These are phyloP conservation scores for Dioctria linearis DNA, from an alignment of 2,888 invertebrate genomes.

Conservation along the genomic window DNA sequence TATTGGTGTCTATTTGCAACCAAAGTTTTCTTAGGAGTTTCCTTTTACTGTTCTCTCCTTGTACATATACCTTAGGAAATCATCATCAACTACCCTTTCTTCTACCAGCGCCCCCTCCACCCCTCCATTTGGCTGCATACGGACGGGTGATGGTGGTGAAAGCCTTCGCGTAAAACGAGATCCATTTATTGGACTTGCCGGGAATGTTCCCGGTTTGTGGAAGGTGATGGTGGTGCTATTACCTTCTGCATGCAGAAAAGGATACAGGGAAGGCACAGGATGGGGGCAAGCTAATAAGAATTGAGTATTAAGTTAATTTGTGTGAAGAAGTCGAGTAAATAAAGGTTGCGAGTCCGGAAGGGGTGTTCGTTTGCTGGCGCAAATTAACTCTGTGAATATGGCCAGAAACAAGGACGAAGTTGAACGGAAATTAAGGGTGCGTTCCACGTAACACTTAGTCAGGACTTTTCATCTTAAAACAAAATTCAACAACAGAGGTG, in stretches of 20 bases:
- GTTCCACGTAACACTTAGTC: slow-evolving; percentile 1
- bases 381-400: slow-evolving; percentile 33
- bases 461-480: slow-evolving; percentile 6
- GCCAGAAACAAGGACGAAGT: background rate
- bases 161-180: background rate
- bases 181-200: slow-evolving; percentile 9
- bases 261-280: background rate
- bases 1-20: background rate
- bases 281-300: slow-evolving; percentile 31
- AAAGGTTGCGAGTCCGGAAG: slow-evolving; percentile 13
- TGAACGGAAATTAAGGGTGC: slow-evolving; percentile 9
- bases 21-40: slow-evolving; percentile 35
- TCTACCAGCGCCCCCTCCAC: background rate
- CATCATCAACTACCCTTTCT: background rate
- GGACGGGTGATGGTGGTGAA: background rate
- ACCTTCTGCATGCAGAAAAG: background rate
- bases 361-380: slow-evolving; percentile 32
- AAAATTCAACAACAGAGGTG: background rate
- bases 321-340: slow-evolving; percentile 51
- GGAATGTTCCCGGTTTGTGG: slow-evolving; percentile 5
- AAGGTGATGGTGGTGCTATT: background rate
- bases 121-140: background rate
- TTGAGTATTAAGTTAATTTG: slow-evolving; percentile 54
- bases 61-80: background rate
- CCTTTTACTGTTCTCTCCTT: background rate